Evolutionary conservation across 2,888 invertebrate species (phyloP), one percentile per base, ranked within the genome.

Genomic region (Periphyllus acericola): DNA sequence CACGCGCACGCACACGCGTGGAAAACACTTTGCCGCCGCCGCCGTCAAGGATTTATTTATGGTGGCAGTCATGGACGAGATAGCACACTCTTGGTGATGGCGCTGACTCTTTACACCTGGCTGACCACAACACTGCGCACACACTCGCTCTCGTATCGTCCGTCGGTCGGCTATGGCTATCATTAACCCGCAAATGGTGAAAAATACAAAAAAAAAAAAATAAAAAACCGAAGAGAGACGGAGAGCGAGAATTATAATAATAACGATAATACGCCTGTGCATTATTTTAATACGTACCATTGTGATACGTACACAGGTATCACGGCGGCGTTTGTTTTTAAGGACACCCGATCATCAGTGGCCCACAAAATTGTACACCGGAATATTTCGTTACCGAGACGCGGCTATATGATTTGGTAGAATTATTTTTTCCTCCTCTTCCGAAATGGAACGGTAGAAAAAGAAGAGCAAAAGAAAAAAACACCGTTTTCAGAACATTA

Each of bases 31-130:
- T 25, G 36, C 34, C 72, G 6, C 29, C 83, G 75, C 19, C n/a
- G n/a, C 46, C n/a, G 74, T 71, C 76, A 71, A 79, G 78, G 78
- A 86, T 86, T 86, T 86, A 72, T 86, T n/a, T 76, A 84, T 87
- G 81, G 81, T 46, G 79, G 79, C 87, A 40, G 87, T 87, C 87
- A 87, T n/a, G 87, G 87, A 87, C 74, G 87, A 87, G 87, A 81
- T 87, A 32, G 74, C 74, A 81, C 72, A 55, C 76, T 68, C 66
- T 84, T 46, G 75, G 32, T 36, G 87, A 87, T 87, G 87, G 87
- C 87, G 87, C 75, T 74, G 81, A 25, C 80, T 72, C 55, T 87
- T 87, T 66, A 87, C 87, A 81, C 87, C 81, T 74, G 87, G 81
- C 81, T 81, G 87, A 87, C 87, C 87, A 75, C 81, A 72, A 60